Percentiles rank a stretch among this genome's conserved stretches.
phyloP scores from a whole-genome alignment of 2,888 invertebrate genomes.

The Drosophila dives region DNA sequence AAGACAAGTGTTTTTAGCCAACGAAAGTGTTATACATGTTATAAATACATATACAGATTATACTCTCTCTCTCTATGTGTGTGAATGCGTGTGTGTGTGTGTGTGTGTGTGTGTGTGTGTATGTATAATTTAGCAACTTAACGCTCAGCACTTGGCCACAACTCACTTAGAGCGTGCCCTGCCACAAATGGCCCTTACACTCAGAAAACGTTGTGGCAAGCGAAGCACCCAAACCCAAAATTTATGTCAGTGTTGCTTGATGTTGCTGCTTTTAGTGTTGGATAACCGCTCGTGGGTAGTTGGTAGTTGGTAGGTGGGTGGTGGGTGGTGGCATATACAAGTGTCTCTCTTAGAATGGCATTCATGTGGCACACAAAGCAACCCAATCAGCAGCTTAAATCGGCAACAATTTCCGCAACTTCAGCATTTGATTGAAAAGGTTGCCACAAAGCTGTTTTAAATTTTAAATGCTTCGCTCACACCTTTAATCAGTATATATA shows the following conservation, averaged over 20 bases:
- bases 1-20: conserved; percentile 13
- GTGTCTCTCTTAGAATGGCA: conserved; percentile 25
- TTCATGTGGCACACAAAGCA: conserved; percentile 49
- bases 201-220: conserved; percentile 25
- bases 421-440: conserved; percentile 59
- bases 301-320: background rate
- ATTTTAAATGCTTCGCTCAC: conserved; percentile 58
- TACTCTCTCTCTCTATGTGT: background rate
- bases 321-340: background rate
- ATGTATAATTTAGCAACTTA: conserved; percentile 61
- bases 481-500: conserved; percentile 66
- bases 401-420: conserved; percentile 59
- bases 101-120: conserved; percentile 24
- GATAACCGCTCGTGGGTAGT: conserved; percentile 1
- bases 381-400: conserved; percentile 63
- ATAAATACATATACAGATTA: conserved; percentile 20
- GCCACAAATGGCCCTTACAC: conserved; percentile 66
- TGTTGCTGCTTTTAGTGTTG: conserved; percentile 18
- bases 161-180: conserved; percentile 67
- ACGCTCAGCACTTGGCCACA: conserved; percentile 68
- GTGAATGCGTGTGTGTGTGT: conserved; percentile 25
- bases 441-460: conserved; percentile 51
- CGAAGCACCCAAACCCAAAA: conserved; percentile 27
- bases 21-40: conserved; percentile 33
- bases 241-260: conserved; percentile 54